Evolutionary conservation across 2,888 invertebrate genomes (phyloP).

Genomic region (Lysandra bellargus): DNA sequence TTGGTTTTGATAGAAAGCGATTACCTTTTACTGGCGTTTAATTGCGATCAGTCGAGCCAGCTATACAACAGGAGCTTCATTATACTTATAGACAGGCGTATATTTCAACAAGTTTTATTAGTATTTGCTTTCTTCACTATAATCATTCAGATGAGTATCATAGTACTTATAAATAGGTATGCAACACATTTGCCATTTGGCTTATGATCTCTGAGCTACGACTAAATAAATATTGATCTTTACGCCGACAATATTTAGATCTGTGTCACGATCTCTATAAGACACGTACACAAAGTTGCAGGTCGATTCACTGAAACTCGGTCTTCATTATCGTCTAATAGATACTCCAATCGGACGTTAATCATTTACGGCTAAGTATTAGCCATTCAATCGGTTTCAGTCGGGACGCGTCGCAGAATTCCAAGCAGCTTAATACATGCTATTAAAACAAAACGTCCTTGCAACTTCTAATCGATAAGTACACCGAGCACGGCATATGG

Average conservation of each 20-base stretch:
- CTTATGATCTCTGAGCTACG: neutral
- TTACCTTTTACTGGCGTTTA: conserved; percentile 40
- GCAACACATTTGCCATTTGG: neutral
- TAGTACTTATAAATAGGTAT: neutral
- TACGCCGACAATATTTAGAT: conserved; percentile 13
- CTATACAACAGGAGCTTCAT: neutral
- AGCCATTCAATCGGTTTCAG: conserved; percentile 37
- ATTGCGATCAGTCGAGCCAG: conserved; percentile 31
- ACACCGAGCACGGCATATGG: conserved; percentile 73
- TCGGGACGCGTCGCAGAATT: conserved; percentile 37
- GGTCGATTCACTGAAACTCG: conserved; percentile 35
- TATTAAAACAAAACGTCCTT: conserved; percentile 46
- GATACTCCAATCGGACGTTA: conserved; percentile 40
- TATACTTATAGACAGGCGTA: neutral
- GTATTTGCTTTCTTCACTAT: neutral
- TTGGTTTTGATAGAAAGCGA: conserved; percentile 58
- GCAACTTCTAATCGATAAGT: conserved; percentile 66
- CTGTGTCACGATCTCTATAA: conserved; percentile 14
- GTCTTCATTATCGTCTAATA: conserved; percentile 30
- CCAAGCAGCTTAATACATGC: conserved; percentile 39
- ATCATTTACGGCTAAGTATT: conserved; percentile 41
- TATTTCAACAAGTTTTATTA: neutral
- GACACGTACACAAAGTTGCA: conserved; percentile 25
- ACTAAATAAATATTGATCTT: conserved; percentile 15
- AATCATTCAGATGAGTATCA: neutral